phyloP scores from a whole-genome alignment of 2,113 vertebrate genomes.

The Tringa solitaria region DNA sequence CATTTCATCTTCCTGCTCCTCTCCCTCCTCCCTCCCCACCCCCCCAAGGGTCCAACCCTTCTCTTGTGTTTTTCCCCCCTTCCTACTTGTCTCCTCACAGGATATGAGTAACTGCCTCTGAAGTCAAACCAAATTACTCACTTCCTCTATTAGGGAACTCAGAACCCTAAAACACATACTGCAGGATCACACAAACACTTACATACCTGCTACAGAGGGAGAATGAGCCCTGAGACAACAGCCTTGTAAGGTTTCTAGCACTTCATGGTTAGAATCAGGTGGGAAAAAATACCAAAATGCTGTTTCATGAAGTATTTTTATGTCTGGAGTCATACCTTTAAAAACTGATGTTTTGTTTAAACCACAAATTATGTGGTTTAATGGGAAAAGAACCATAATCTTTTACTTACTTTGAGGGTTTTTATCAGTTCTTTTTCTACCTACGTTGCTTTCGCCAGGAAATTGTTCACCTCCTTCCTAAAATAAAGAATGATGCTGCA shows the following conservation, averaged over 20 bases:
- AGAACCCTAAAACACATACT: neutral
- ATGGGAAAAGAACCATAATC: neutral
- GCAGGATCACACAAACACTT: neutral
- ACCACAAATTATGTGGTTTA: neutral
- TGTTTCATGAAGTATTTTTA: neutral
- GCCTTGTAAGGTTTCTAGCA: neutral
- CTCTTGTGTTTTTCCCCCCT: neutral
- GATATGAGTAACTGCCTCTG: constrained; percentile 51
- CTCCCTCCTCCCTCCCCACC: neutral
- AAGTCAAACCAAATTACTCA: constrained; percentile 41
- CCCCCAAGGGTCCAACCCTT: neutral
- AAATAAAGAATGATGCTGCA: neutral
- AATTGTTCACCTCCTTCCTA: neutral
- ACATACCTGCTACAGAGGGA: neutral
- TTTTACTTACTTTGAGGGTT: neutral
- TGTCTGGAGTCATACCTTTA: neutral
- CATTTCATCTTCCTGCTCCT: neutral
- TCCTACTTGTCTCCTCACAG: constrained; percentile 36
- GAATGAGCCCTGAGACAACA: neutral
- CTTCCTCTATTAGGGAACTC: constrained; percentile 19
- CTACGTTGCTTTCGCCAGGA: neutral
- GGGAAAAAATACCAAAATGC: neutral
- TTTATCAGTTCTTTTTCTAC: neutral
- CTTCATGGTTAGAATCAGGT: neutral
- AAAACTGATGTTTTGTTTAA: neutral